Conservation (phyloP, 2,888 invertebrate genomes). For the Tetragonisca angustula region DNA sequence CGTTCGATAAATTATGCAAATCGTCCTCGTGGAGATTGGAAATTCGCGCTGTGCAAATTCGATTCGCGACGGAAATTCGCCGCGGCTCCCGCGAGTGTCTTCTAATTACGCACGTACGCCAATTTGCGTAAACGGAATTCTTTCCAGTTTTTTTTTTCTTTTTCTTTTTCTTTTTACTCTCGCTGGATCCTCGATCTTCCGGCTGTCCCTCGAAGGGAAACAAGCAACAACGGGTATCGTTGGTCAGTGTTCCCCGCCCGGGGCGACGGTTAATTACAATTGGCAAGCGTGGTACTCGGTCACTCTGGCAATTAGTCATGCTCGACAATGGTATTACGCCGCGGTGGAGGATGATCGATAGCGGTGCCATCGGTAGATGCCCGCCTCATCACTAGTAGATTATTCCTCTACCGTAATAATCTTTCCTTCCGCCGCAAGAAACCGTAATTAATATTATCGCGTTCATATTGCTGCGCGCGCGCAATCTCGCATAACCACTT, state of each 20-base stretch:
- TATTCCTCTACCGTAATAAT: constrained; percentile 68
- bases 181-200: constrained; percentile 53
- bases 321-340: constrained; percentile 73
- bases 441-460: constrained; percentile 72
- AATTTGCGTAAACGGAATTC: constrained; percentile 25
- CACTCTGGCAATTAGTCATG: constrained; percentile 76
- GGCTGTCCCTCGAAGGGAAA: constrained; percentile 57
- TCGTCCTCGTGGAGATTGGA: constrained; percentile 48
- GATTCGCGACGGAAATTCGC: constrained; percentile 56
- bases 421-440: constrained; percentile 61
- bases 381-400: constrained; percentile 60
- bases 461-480: constrained; percentile 2
- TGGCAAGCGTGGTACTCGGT: constrained; percentile 71
- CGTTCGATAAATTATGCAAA: constrained; percentile 57
- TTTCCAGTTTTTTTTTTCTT: neutral
- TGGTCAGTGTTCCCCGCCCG: constrained; percentile 33
- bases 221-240: constrained; percentile 39
- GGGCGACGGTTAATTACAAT: constrained; percentile 71
- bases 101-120: constrained; percentile 33
- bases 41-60: constrained; percentile 56
- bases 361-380: constrained; percentile 68
- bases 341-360: constrained; percentile 75
- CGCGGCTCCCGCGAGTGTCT: constrained; percentile 8
- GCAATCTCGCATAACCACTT: neutral
- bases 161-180: constrained; percentile 23